A percentile compares a stretch with the other conserved stretches of the same genome.
These are phyloP conservation scores for Metallyticus violacea DNA, from an alignment of 2,888 invertebrate genomes.

Conservation along the genomic window DNA sequence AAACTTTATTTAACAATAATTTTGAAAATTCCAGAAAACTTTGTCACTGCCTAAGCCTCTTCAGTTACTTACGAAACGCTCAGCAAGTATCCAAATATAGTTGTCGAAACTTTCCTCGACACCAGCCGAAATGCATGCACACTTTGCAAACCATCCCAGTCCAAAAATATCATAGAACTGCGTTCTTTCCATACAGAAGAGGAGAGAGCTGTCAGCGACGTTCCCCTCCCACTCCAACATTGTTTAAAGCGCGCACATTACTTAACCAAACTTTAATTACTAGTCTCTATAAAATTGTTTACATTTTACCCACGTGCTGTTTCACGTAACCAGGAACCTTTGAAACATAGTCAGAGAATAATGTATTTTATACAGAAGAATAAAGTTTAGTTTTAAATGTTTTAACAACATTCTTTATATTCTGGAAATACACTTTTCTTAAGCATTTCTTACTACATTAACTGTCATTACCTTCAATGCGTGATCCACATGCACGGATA, in stretches of 20 bases:
- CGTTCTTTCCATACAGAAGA: not conserved
- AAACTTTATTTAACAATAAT: not conserved
- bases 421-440: slow-evolving; percentile 8
- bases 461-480: slow-evolving; percentile 19
- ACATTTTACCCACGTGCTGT: not conserved
- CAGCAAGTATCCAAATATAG: slow-evolving; percentile 23
- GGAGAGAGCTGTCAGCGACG: not conserved
- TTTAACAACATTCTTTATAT: not conserved
- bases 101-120: slow-evolving; percentile 18
- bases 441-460: not conserved
- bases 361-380: not conserved
- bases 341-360: not conserved
- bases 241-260: not conserved
- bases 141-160: slow-evolving; percentile 21
- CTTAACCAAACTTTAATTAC: not conserved
- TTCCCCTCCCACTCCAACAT: not conserved
- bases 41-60: not conserved
- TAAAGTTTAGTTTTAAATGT: not conserved
- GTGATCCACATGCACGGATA: slow-evolving; percentile 23
- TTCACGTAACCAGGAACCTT: not conserved
- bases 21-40: not conserved
- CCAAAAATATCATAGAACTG: slow-evolving; percentile 20
- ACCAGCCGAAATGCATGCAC: not conserved
- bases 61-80: not conserved
- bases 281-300: not conserved